Evolutionary conservation across 2,797 vertebrate species (phyloP).

Genomic region (Eulemur albifrons): DNA sequence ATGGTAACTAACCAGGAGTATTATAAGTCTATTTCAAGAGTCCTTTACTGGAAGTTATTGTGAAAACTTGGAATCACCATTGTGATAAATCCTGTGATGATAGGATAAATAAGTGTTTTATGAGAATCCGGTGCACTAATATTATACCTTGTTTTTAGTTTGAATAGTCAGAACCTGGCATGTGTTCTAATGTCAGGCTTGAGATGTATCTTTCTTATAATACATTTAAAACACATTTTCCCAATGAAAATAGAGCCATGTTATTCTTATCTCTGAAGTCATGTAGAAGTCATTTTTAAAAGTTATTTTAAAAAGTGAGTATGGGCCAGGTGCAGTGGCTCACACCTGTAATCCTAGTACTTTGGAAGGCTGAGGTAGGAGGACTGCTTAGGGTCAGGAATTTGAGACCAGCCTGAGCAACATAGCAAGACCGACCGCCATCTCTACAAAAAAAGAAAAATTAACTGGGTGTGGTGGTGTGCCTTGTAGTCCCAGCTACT

Average conservation of each 20-base stretch:
- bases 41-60: not conserved
- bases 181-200: not conserved
- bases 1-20: slow-evolving; percentile 35
- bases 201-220: slow-evolving; percentile 22
- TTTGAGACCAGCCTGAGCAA: not conserved
- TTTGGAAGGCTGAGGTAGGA: not conserved
- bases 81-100: not conserved
- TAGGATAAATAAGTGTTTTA: not conserved
- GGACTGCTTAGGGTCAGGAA: not conserved
- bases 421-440: not conserved
- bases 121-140: slow-evolving; percentile 11
- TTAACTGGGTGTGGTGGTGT: not conserved
- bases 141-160: slow-evolving; percentile 41
- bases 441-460: not conserved
- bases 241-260: not conserved
- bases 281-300: slow-evolving; percentile 40
- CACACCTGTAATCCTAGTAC: not conserved
- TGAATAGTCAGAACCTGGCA: slow-evolving; percentile 13
- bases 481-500: not conserved
- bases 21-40: not conserved
- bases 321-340: too few relatives aligned
- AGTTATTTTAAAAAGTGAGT: not conserved
- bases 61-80: slow-evolving; percentile 21
- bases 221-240: slow-evolving; percentile 24
- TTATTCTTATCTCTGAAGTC: slow-evolving; percentile 29